phyloP scores from a whole-genome alignment of 2,797 vertebrate species.

The Ciconia nigra region DNA sequence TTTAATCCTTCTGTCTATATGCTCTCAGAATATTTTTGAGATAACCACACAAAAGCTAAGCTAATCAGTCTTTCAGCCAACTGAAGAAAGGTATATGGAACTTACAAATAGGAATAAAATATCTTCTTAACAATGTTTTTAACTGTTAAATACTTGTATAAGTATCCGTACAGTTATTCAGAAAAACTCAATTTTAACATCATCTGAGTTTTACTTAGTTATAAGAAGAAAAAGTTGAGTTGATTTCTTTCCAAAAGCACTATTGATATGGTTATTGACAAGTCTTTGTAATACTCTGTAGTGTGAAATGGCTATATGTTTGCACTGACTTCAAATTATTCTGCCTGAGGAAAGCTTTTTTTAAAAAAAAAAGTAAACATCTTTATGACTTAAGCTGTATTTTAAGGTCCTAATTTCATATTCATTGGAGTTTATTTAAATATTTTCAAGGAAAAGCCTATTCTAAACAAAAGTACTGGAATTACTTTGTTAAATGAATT shows the following conservation, averaged over 20 bases:
- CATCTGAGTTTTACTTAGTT: background rate
- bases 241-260: background rate
- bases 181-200: background rate
- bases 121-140: background rate
- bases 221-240: background rate
- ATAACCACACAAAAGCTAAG: background rate
- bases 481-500: background rate
- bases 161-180: background rate
- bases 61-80: background rate
- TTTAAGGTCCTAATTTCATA: conserved; percentile 4
- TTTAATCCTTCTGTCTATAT: background rate
- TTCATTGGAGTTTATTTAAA: background rate
- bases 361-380: background rate
- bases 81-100: background rate
- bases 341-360: background rate
- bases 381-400: background rate
- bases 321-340: conserved; percentile 14
- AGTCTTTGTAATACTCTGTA: background rate
- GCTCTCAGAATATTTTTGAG: background rate
- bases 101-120: background rate
- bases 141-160: background rate
- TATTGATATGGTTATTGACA: conserved; percentile 5
- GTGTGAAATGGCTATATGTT: background rate
- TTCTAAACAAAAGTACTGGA: background rate
- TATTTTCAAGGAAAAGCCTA: background rate